A percentile compares a stretch with the other conserved stretches of the same genome.
Evolutionary conservation across 2,113 vertebrate species (phyloP).

Genomic region (Microcebus griseorufus): DNA sequence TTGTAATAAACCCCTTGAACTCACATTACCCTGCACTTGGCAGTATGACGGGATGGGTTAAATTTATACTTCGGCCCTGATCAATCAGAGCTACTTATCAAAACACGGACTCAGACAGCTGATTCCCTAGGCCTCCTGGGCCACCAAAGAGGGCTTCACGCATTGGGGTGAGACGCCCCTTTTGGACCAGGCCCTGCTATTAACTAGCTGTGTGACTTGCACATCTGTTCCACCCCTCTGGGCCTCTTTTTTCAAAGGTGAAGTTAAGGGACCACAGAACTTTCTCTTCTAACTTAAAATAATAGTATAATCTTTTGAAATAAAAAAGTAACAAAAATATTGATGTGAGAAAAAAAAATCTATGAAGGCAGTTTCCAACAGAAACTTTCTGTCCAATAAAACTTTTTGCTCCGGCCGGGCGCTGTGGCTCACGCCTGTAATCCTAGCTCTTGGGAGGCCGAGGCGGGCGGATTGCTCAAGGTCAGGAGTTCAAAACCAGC

Average conservation of each 20-base stretch:
- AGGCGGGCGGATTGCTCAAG: too few species aligned
- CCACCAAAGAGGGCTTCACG: fast-evolving
- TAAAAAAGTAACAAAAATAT: neutral
- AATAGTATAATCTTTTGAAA: neutral
- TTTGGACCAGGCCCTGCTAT: neutral
- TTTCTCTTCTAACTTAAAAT: neutral
- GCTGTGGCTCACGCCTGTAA: too few species aligned
- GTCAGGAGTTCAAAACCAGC: too few species aligned
- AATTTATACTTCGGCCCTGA: neutral
- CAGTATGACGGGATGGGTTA: neutral
- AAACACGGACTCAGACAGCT: neutral
- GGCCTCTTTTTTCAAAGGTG: neutral
- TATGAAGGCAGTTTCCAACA: fast-evolving
- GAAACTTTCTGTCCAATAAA: neutral
- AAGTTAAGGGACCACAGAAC: neutral
- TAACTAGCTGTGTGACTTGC: neutral
- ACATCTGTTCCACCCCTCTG: neutral
- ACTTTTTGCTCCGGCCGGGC: too few species aligned
- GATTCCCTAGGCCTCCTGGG: neutral
- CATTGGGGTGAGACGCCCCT: neutral
- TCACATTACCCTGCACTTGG: neutral
- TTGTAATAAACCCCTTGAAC: neutral
- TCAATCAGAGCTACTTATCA: neutral
- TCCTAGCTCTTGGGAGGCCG: too few species aligned
- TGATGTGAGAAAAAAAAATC: neutral